Percentiles rank a stretch among this genome's conserved stretches.
phyloP scores from a whole-genome alignment of 2,888 invertebrate genomes.

The Candidula unifasciata region DNA sequence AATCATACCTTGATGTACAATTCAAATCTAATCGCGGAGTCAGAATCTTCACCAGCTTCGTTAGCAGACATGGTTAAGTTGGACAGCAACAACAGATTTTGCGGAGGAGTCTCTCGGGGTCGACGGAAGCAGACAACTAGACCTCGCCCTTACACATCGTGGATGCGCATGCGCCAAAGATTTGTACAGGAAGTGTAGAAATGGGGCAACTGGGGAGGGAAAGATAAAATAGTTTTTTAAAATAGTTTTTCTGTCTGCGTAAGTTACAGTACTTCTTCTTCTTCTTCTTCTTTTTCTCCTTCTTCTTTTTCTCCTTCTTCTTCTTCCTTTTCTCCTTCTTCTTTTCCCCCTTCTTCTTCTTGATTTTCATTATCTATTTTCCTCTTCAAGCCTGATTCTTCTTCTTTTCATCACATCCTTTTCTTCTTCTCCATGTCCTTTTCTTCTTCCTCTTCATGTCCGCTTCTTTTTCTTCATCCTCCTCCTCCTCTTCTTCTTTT shows the following conservation, averaged over 20 bases:
- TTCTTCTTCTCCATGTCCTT: background rate
- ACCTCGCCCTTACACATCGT: slow-evolving; percentile 56
- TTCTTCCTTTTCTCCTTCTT: too few species aligned
- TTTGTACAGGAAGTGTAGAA: too few species aligned
- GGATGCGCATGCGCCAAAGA: slow-evolving; percentile 55
- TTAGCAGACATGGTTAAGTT: slow-evolving; percentile 52
- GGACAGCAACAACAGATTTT: background rate
- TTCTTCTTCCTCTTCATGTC: background rate
- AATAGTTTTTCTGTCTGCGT: too few species aligned
- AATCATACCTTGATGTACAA: slow-evolving; percentile 60
- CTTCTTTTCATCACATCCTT: background rate
- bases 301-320: too few species aligned
- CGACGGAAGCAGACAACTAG: slow-evolving; percentile 50
- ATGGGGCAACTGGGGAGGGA: too few species aligned
- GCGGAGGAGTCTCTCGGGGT: background rate
- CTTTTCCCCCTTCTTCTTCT: too few species aligned
- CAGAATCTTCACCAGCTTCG: slow-evolving; percentile 41
- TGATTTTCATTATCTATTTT: background rate
- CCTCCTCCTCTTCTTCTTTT: slow-evolving; percentile 1
- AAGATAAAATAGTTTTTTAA: too few species aligned
- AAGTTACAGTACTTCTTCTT: too few species aligned
- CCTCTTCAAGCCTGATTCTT: background rate
- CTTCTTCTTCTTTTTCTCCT: too few species aligned
- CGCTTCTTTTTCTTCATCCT: background rate
- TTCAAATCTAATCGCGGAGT: slow-evolving; percentile 57